Conservation (phyloP, 2,888 invertebrate species). For the Cremastinae sp. region DNA sequence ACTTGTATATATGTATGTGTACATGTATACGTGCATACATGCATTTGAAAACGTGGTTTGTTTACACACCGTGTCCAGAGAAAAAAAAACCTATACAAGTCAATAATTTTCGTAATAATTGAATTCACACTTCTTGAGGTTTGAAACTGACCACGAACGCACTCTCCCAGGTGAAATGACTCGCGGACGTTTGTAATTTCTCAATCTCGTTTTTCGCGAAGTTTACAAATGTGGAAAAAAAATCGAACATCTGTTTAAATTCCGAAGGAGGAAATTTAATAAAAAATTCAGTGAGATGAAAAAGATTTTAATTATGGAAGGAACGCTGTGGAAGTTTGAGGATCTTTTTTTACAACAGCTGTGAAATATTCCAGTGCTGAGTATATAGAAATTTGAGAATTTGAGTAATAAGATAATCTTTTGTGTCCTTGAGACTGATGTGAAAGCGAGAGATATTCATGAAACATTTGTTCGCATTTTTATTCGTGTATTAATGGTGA, state of each 20-base stretch:
- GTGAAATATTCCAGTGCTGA: too few relatives aligned
- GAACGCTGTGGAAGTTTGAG: too few relatives aligned
- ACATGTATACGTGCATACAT: neutral
- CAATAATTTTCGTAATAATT: neutral
- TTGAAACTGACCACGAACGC: neutral
- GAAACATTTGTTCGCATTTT: too few relatives aligned
- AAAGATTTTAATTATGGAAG: too few relatives aligned
- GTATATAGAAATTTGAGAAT: too few relatives aligned
- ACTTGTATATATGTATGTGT: neutral
- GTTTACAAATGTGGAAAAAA: neutral
- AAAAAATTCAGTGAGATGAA: neutral
- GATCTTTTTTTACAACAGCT: too few relatives aligned
- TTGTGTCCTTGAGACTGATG: too few relatives aligned
- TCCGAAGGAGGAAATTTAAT: too few relatives aligned
- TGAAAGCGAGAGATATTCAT: too few relatives aligned
- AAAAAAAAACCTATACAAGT: neutral
- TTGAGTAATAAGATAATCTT: too few relatives aligned
- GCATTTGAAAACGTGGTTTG: neutral
- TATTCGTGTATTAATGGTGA: too few relatives aligned
- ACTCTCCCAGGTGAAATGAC: neutral
- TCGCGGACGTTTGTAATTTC: neutral
- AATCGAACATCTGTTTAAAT: too few relatives aligned
- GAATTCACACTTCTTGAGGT: neutral
- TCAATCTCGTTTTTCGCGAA: neutral
- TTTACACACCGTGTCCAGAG: slow-evolving; percentile 1